Conservation (phyloP, 2,113 vertebrate species). For the Silurus glanis region DNA sequence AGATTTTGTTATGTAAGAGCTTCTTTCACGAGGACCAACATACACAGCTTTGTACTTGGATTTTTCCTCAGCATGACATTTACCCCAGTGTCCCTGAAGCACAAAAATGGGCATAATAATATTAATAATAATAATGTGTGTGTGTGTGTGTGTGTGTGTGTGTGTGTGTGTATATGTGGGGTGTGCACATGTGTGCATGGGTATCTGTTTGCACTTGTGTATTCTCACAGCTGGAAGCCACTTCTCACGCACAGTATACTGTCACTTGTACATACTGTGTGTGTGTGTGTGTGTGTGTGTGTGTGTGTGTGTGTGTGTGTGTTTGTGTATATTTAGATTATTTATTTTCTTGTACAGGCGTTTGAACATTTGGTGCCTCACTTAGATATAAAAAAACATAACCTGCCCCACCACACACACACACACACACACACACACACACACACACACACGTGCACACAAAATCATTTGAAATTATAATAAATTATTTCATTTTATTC, state of each 20-base stretch:
- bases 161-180: neutral
- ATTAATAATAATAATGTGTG: neutral
- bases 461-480: too few relatives aligned
- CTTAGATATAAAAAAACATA: too few relatives aligned
- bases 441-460: neutral
- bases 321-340: too few relatives aligned
- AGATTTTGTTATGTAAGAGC: constrained; percentile 69
- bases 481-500: too few relatives aligned
- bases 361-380: too few relatives aligned
- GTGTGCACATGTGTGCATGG: neutral
- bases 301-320: too few relatives aligned
- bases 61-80: constrained; percentile 32
- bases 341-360: too few relatives aligned
- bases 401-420: neutral
- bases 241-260: constrained; percentile 6
- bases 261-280: constrained; percentile 3
- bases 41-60: constrained; percentile 43
- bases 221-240: constrained; percentile 51
- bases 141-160: constrained; percentile 8
- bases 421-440: constrained; percentile 19
- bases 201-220: neutral
- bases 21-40: constrained; percentile 50
- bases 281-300: too few relatives aligned
- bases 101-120: constrained; percentile 4
- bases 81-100: constrained; percentile 22